Conservation (phyloP, 1,140 invertebrate genomes). For the Drosophila tsacasi region DNA sequence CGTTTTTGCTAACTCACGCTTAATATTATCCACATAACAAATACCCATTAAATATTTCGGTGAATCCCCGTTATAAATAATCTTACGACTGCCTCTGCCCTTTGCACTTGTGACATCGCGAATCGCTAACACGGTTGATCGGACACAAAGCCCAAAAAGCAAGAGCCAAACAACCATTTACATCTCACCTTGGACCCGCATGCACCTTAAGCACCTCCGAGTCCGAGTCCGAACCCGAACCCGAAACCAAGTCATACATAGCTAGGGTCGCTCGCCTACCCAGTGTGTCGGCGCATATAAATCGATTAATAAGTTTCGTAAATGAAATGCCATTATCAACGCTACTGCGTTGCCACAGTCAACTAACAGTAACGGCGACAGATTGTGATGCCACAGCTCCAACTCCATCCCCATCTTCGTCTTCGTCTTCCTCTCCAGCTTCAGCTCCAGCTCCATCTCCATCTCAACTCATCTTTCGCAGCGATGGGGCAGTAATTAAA, state of each 20-base stretch:
- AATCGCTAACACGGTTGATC: constrained; percentile 59
- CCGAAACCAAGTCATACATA: constrained; percentile 6
- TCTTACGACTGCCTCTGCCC: not conserved
- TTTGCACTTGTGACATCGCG: constrained; percentile 52
- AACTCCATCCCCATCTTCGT: not conserved
- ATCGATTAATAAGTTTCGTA: constrained; percentile 81
- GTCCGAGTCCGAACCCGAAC: constrained; percentile 33
- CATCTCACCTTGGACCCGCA: constrained; percentile 69
- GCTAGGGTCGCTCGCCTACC: constrained; percentile 36
- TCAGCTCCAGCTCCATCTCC: not conserved
- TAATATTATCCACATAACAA: not conserved
- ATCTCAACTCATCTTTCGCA: not conserved
- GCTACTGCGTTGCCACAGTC: constrained; percentile 40
- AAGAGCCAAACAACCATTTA: constrained; percentile 39
- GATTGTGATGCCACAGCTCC: constrained; percentile 45
- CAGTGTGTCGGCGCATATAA: constrained; percentile 72
- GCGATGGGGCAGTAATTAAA: constrained; percentile 44
- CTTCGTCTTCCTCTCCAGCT: not conserved
- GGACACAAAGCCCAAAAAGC: constrained; percentile 23
- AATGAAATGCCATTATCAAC: constrained; percentile 75
- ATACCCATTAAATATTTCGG: not conserved
- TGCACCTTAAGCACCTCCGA: constrained; percentile 24
- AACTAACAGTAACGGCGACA: constrained; percentile 26
- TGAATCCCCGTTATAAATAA: constrained; percentile 3
- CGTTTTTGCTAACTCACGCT: too few species aligned